A percentile compares a stretch with the other conserved stretches of the same genome.
Conservation (phyloP, 2,113 vertebrate genomes). For the Pelecanoides urinatrix region DNA sequence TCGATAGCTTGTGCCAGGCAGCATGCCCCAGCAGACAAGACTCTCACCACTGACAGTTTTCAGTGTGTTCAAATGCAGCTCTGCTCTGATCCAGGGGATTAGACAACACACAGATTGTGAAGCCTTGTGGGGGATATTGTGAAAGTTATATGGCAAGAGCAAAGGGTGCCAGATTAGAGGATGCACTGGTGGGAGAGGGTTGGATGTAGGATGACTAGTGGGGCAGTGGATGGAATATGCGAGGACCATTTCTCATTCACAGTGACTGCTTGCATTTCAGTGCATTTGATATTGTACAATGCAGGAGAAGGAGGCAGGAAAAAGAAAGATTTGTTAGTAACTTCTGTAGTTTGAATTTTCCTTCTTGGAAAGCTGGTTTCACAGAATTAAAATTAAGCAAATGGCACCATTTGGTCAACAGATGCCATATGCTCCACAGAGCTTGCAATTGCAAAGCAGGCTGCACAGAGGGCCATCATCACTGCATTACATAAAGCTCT, state of each 20-base stretch:
- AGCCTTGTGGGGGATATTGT: neutral
- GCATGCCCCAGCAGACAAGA: neutral
- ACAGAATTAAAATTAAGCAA: neutral
- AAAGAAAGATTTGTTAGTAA: neutral
- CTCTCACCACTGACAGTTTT: too few relatives aligned
- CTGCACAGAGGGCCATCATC: neutral
- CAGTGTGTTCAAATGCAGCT: neutral
- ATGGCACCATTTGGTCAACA: neutral
- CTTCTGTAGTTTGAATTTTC: neutral
- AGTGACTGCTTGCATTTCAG: neutral
- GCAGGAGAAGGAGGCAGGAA: neutral
- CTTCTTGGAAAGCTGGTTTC: neutral
- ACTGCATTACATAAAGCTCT: neutral
- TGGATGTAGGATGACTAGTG: neutral
- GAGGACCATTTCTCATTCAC: neutral
- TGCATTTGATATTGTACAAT: neutral
- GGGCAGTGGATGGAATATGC: neutral
- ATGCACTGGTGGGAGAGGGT: neutral
- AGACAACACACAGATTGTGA: neutral
- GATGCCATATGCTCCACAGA: neutral
- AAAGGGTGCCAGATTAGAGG: neutral
- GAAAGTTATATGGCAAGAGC: neutral
- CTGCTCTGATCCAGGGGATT: neutral
- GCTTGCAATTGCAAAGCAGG: neutral
- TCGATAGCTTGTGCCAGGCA: neutral